A percentile compares a stretch with the other conserved stretches of the same genome.
Conservation (phyloP, 2,113 vertebrate species). For the Lagopus leucura region DNA sequence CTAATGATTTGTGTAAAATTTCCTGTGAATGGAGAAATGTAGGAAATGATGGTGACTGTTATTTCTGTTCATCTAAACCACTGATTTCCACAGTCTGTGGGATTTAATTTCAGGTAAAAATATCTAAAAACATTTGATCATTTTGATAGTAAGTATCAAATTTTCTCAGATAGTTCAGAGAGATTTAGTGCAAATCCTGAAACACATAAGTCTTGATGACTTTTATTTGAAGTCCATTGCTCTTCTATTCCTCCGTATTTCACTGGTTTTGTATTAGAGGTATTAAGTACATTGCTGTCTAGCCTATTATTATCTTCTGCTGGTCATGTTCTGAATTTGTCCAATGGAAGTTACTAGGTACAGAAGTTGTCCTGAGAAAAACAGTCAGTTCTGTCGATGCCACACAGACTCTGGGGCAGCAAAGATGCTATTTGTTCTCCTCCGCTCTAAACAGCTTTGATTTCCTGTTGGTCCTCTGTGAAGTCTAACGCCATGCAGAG, state of each 20-base stretch:
- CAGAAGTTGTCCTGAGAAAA: neutral
- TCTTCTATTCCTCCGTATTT: neutral
- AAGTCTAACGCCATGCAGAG: neutral
- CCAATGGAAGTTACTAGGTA: neutral
- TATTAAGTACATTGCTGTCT: neutral
- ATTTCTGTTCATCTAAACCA: neutral
- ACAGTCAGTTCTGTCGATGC: neutral
- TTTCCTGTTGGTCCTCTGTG: neutral
- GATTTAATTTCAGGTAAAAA: neutral
- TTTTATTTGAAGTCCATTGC: neutral
- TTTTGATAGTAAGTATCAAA: neutral
- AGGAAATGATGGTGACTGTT: neutral
- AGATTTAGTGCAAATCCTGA: neutral
- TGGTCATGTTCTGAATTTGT: neutral
- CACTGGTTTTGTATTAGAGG: fast-evolving
- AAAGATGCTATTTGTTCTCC: neutral
- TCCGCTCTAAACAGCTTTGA: neutral
- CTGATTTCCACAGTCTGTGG: neutral
- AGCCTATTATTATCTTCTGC: neutral
- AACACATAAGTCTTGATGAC: fast-evolving
- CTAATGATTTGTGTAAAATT: neutral
- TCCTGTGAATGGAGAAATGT: neutral
- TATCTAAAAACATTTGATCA: neutral
- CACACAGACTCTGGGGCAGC: neutral
- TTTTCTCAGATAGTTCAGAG: neutral